These are phyloP conservation scores for Watsonalla cultraria DNA, from an alignment of 2,888 invertebrate species.

Conservation along the genomic window DNA sequence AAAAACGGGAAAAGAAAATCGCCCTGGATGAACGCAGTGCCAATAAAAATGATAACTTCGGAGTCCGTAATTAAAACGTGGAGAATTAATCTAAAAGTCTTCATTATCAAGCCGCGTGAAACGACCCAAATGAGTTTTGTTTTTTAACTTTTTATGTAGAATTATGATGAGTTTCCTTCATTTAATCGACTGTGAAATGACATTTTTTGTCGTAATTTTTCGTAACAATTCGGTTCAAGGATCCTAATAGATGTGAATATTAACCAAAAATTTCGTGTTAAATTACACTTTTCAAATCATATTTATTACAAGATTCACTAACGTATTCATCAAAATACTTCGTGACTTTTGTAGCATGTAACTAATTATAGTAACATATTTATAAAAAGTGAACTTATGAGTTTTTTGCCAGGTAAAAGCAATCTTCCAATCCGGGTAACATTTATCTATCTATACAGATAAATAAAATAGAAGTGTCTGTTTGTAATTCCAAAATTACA, in stretches of 20 bases:
- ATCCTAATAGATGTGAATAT: neutral
- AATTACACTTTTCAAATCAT: too few relatives aligned
- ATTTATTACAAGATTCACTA: too few relatives aligned
- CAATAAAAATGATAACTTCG: slow-evolving; percentile 6
- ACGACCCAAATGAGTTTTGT: slow-evolving; percentile 13
- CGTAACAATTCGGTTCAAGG: neutral
- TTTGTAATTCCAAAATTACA: too few relatives aligned
- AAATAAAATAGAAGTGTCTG: too few relatives aligned
- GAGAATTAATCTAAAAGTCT: slow-evolving; percentile 4
- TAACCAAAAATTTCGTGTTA: too few relatives aligned
- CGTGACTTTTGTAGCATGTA: too few relatives aligned
- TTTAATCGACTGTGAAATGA: slow-evolving; percentile 3
- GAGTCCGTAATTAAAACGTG: slow-evolving; percentile 4
- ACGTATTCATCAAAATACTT: too few relatives aligned
- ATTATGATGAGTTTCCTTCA: slow-evolving; percentile 1
- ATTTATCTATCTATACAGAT: too few relatives aligned
- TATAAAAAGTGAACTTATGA: too few relatives aligned
- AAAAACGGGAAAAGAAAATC: slow-evolving; percentile 2
- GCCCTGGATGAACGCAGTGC: slow-evolving; percentile 3
- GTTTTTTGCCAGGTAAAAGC: too few relatives aligned
- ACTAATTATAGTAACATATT: too few relatives aligned
- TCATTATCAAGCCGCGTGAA: slow-evolving; percentile 3
- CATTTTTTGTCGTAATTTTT: neutral
- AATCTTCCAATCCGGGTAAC: too few relatives aligned
- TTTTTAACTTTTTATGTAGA: slow-evolving; percentile 2